phyloP scores from a whole-genome alignment of 1,140 invertebrate species.

The Psilanteris sp. region DNA sequence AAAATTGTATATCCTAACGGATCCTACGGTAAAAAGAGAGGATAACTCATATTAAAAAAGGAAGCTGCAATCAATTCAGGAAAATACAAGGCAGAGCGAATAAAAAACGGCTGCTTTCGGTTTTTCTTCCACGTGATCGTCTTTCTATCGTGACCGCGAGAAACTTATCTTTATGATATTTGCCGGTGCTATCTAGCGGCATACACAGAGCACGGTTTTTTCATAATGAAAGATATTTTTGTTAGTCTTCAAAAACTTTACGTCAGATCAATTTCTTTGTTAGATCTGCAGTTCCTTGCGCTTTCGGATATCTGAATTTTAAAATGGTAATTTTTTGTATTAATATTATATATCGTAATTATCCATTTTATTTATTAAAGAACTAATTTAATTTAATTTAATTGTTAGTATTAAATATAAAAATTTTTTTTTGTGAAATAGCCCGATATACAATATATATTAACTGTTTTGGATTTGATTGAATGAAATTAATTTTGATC shows the following conservation, averaged over 20 bases:
- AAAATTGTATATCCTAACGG: conserved; percentile 75
- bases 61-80: conserved; percentile 24
- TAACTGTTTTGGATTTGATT: no score
- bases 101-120: conserved; percentile 67
- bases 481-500: no score
- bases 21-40: conserved; percentile 68
- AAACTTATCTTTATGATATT: conserved; percentile 80
- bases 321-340: no score
- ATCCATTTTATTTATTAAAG: no score
- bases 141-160: conserved; percentile 53
- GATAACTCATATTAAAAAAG: conserved; percentile 61
- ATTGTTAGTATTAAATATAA: no score
- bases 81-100: conserved; percentile 17
- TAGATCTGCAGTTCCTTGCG: no score
- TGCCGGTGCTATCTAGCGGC: conserved; percentile 75
- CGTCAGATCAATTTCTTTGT: conserved; percentile 7
- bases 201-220: conserved; percentile 70
- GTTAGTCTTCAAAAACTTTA: conserved; percentile 5
- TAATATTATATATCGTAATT: no score
- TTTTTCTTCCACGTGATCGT: conserved; percentile 64
- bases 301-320: no score
- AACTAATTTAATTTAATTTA: no score
- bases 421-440: no score
- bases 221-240: conserved; percentile 10
- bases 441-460: no score